These are phyloP conservation scores for Ischnus inquisitorius DNA, from an alignment of 2,888 invertebrate species.

Conservation along the genomic window DNA sequence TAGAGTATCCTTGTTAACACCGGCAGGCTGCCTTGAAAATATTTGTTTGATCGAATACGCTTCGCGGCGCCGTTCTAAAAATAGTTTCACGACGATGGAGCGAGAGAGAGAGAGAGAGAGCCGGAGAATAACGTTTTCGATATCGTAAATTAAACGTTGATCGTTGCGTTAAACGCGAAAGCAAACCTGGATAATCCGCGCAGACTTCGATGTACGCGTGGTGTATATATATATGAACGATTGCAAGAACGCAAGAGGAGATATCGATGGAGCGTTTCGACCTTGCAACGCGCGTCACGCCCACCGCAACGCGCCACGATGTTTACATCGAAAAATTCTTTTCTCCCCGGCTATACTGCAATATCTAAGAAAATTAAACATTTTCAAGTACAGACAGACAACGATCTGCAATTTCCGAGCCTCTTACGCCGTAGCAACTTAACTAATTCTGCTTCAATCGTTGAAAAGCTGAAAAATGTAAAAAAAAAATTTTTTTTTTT, in stretches of 20 bases:
- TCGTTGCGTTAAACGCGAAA: not conserved
- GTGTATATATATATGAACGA: conserved; percentile 1
- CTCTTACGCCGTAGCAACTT: too few relatives aligned
- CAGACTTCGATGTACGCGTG: not conserved
- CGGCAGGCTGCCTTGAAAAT: conserved; percentile 15
- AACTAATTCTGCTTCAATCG: too few relatives aligned
- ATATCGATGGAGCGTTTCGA: conserved; percentile 8
- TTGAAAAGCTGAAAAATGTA: too few relatives aligned
- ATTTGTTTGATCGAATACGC: conserved; percentile 45
- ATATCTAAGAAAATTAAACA: not conserved
- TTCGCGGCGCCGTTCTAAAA: conserved; percentile 10
- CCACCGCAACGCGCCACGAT: not conserved
- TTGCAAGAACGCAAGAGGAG: not conserved
- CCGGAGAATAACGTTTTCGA: conserved; percentile 23
- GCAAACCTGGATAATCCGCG: not conserved
- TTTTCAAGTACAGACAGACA: not conserved
- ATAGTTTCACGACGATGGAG: conserved; percentile 6
- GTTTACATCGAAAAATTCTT: conserved; percentile 46
- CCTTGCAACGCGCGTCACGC: conserved; percentile 34
- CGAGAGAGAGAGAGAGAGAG: too few relatives aligned
- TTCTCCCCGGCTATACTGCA: not conserved
- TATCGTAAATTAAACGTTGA: conserved; percentile 30
- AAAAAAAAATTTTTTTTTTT: too few relatives aligned
- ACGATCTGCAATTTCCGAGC: too few relatives aligned
- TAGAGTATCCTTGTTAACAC: not conserved